A percentile compares a stretch with the other conserved stretches of the same genome.
Conservation (phyloP, 2,113 vertebrate species). For the Laticauda colubrina region DNA sequence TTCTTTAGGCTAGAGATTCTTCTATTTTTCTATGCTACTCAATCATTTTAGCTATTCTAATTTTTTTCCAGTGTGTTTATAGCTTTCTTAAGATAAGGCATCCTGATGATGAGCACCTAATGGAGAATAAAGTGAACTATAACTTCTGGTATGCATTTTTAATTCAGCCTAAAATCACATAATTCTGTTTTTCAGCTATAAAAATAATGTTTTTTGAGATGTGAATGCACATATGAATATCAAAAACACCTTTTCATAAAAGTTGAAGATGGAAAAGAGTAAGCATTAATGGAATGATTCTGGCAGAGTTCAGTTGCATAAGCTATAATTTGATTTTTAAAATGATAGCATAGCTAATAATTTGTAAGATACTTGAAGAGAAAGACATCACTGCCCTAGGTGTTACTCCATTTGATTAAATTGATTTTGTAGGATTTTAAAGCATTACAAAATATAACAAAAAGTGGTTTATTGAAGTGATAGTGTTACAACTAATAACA, state of each 20-base stretch:
- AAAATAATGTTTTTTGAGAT: background rate
- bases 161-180: background rate
- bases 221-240: background rate
- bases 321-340: background rate
- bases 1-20: background rate
- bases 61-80: background rate
- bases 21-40: background rate
- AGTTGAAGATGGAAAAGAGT: background rate
- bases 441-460: background rate
- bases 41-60: background rate
- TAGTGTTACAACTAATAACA: background rate
- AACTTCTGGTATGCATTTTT: background rate
- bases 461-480: background rate
- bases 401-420: background rate
- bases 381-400: background rate
- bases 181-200: too few relatives aligned
- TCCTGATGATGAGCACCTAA: background rate
- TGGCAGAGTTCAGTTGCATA: background rate
- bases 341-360: background rate
- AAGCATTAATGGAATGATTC: background rate
- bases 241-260: background rate
- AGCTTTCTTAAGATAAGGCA: too few relatives aligned
- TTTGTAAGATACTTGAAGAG: background rate
- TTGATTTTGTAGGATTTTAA: background rate
- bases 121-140: background rate